Conservation (phyloP, 2,797 vertebrate species). For the Amniataba percoides region DNA sequence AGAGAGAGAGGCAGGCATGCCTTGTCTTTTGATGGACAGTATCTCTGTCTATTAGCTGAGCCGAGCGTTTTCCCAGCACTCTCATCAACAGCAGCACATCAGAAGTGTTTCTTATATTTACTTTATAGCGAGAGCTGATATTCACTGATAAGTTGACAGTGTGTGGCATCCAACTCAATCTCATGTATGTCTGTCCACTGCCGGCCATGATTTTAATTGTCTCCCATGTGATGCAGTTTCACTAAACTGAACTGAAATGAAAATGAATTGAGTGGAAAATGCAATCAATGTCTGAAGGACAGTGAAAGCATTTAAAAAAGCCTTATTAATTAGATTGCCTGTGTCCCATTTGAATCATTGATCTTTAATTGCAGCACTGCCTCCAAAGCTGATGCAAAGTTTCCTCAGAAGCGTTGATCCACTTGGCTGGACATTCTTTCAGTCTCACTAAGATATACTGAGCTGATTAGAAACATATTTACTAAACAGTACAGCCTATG, state of each 20-base stretch:
- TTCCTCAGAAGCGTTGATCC: neutral
- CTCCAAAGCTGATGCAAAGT: slow-evolving; percentile 9
- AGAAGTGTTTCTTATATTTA: slow-evolving; percentile 1
- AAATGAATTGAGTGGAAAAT: slow-evolving; percentile 31
- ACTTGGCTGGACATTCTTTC: neutral
- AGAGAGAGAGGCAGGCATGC: neutral
- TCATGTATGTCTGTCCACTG: slow-evolving; percentile 13
- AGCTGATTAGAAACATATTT: slow-evolving; percentile 6
- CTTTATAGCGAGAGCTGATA: neutral
- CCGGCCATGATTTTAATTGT: slow-evolving; percentile 51
- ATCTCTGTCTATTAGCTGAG: slow-evolving; percentile 20
- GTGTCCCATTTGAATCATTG: slow-evolving; percentile 29
- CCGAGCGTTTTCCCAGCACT: slow-evolving; percentile 15
- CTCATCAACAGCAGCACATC: neutral
- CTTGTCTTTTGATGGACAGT: neutral
- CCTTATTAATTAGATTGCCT: slow-evolving; percentile 18
- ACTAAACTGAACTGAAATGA: slow-evolving; percentile 21
- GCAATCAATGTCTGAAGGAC: slow-evolving; percentile 15
- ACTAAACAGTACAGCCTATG: neutral
- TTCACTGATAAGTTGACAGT: slow-evolving; percentile 11
- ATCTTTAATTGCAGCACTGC: slow-evolving; percentile 17
- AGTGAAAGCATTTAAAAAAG: slow-evolving; percentile 1
- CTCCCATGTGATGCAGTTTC: slow-evolving; percentile 42
- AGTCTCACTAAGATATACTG: slow-evolving; percentile 15
- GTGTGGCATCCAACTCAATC: neutral